phyloP scores from a whole-genome alignment of 2,113 vertebrate genomes.

The Paramisgurnus dabryanus region DNA sequence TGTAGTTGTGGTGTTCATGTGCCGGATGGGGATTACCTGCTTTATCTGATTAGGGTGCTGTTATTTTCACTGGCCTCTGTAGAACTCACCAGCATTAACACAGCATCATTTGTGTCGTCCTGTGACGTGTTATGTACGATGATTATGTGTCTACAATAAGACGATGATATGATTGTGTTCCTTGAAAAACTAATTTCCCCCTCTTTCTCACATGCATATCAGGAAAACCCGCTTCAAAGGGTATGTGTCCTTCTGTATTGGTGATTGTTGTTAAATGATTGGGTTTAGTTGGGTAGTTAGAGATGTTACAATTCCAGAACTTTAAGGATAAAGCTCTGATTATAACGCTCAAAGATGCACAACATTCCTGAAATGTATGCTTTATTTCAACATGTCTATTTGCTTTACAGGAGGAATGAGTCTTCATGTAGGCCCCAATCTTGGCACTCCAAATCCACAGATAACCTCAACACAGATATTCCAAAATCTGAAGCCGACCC shows the following conservation, averaged over 20 bases:
- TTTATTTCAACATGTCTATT: slow-evolving; percentile 34
- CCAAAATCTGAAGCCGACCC: slow-evolving; percentile 61
- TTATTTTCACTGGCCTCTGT: slow-evolving; percentile 13
- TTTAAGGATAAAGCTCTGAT: neutral
- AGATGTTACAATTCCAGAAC: neutral
- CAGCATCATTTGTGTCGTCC: neutral
- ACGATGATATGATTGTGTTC: neutral
- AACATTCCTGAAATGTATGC: neutral
- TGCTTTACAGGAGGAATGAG: slow-evolving; percentile 79
- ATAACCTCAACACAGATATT: slow-evolving; percentile 70
- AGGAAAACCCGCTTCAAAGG: slow-evolving; percentile 74
- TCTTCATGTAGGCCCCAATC: slow-evolving; percentile 82
- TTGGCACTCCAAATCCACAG: slow-evolving; percentile 88
- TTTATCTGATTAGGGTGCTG: slow-evolving; percentile 24
- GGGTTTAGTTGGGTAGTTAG: neutral
- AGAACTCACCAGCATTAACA: neutral
- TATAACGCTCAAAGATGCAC: neutral
- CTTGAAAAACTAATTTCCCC: neutral
- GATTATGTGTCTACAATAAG: neutral
- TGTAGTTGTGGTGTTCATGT: slow-evolving; percentile 30
- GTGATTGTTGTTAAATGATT: neutral
- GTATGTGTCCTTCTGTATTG: slow-evolving; percentile 57
- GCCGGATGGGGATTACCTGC: slow-evolving; percentile 15
- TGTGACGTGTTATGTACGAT: neutral
- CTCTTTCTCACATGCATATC: slow-evolving; percentile 59